Percentiles rank a stretch among this genome's conserved stretches.
These are phyloP conservation scores for Poecilia gillii DNA, from an alignment of 2,797 vertebrate genomes.

Conservation along the genomic window DNA sequence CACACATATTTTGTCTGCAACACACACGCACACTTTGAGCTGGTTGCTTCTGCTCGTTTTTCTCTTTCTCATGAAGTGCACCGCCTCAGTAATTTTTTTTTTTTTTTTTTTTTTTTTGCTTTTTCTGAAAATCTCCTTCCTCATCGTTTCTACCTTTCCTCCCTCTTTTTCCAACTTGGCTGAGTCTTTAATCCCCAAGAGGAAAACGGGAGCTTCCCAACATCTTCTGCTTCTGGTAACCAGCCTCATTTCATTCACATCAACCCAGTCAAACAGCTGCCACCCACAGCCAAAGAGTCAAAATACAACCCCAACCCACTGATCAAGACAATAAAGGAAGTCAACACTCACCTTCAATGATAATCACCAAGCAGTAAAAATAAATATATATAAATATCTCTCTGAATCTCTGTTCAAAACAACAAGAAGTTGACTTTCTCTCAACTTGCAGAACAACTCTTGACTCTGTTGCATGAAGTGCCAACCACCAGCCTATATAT, in stretches of 20 bases:
- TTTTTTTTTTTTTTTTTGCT: neutral
- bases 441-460: conserved; percentile 78
- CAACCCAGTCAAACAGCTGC: conserved; percentile 39
- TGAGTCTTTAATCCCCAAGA: conserved; percentile 5
- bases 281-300: conserved; percentile 12
- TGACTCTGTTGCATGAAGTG: conserved; percentile 79
- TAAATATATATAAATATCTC: conserved; percentile 58
- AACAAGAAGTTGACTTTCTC: conserved; percentile 68
- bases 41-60: conserved; percentile 27
- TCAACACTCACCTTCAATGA: conserved; percentile 73
- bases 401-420: conserved; percentile 60
- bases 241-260: conserved; percentile 45
- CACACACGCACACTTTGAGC: conserved; percentile 22
- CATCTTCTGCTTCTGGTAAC: conserved; percentile 35
- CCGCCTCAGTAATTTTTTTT: neutral
- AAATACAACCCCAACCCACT: conserved; percentile 8
- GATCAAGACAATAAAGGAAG: conserved; percentile 31
- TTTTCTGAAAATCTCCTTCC: neutral
- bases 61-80: conserved; percentile 15
- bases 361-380: conserved; percentile 65
- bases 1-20: neutral
- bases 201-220: conserved; percentile 16
- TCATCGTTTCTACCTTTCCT: conserved; percentile 1
- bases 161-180: neutral
- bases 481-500: conserved; percentile 84